Base-by-base conservation (phyloP, 2,797 vertebrate species). In the Xiphophorus birchmanni region DNA sequence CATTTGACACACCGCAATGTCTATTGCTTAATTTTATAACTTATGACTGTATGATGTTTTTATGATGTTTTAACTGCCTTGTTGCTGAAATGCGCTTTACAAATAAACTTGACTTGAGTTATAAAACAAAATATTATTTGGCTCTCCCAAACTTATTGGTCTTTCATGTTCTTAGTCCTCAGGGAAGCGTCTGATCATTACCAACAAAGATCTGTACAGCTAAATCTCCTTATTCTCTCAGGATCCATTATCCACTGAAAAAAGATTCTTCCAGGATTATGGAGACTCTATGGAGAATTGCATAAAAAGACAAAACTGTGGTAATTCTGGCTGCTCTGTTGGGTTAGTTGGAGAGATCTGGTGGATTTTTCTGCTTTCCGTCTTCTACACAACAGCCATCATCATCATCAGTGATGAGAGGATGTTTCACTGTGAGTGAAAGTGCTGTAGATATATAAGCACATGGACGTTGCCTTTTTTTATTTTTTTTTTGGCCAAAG, bases 381-480 rank as follows among this genome's bases (percentile, higher is more conserved):
- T 26, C 40, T n/a, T 58, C n/a, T 13, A 35, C 26, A 72, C 67
- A 73, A 48, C 54, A 37, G 69, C 21, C 50, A 23, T 73, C 42
- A 32, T 73, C 42, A 32, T 58, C 50, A 40, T 73, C 42, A 47
- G 50, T 85, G 74, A 76, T 86, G 80, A 83, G 74, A 89, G 67
- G 56, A 80, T 80, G 74, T n/a, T 32, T 32, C 32, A 5, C 56
- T 45, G 18, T 45, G 80, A 87, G 82, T 48, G 74, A 77, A 72
- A 81, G 85, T 86, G 73, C 35, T 88, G 86, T 78, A 73, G 80
- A 87, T 79, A 82, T 76, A 82, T 78, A 91, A 90, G 89, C 90
- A 86, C 0, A 75, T 78, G 45, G 78, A 80, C 86, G 76, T 80
- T 80, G 83, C 78, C 29, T 87, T 80, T 88, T 88, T 32, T 32